Conservation (phyloP, 2,888 invertebrate genomes). For the Dicranocentrus wangi region DNA sequence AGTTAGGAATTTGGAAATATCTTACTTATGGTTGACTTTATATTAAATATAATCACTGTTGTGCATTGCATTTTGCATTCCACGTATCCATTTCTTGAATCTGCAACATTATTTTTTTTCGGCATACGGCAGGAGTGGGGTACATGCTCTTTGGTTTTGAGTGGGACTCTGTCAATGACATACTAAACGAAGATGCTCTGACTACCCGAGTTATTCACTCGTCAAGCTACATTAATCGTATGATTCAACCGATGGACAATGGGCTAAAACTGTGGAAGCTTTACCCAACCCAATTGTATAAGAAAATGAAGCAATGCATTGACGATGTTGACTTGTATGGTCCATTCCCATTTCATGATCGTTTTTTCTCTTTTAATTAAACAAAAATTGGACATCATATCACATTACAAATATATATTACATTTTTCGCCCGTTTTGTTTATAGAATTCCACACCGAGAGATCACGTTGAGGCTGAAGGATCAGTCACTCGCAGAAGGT, state of each 20-base stretch:
- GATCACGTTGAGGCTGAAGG: slow-evolving; percentile 5
- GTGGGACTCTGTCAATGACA: slow-evolving; percentile 51
- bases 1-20: slow-evolving; percentile 73
- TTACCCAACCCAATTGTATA: slow-evolving; percentile 84
- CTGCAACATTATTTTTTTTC: background rate
- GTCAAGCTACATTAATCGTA: slow-evolving; percentile 84
- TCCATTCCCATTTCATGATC: too few relatives aligned
- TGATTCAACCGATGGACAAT: slow-evolving; percentile 82
- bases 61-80: too few relatives aligned
- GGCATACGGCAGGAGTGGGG: slow-evolving; percentile 47
- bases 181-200: slow-evolving; percentile 78
- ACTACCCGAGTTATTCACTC: slow-evolving; percentile 83
- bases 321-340: slow-evolving; percentile 82
- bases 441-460: slow-evolving; percentile 47
- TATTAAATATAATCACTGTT: background rate
- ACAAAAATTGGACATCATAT: too few relatives aligned
- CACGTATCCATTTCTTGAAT: too few relatives aligned
- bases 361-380: slow-evolving; percentile 3
- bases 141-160: slow-evolving; percentile 59
- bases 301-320: slow-evolving; percentile 81
- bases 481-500: slow-evolving; percentile 4
- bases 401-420: background rate
- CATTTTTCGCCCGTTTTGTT: too few relatives aligned
- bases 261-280: slow-evolving; percentile 82
- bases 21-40: too few relatives aligned